Base-by-base conservation (phyloP, 92 coral and sea anemone genomes). In the Bergia sp. region DNA sequence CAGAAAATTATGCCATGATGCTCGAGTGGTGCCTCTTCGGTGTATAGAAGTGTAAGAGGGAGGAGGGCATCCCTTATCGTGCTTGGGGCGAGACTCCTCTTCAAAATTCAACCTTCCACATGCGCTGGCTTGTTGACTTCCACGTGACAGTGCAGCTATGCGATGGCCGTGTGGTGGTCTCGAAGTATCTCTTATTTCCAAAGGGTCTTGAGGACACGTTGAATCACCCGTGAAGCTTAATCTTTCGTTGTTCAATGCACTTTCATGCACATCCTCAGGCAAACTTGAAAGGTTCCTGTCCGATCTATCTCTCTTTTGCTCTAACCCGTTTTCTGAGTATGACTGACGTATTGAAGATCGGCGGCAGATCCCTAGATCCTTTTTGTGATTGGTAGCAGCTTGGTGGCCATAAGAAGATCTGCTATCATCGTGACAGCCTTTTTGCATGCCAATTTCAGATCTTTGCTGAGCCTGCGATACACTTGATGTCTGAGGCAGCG, bases 401-500 rank as follows among this genome's bases (percentile, higher is more conserved):
- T 9, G 36, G 7, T 10, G 41, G 7, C 16, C 7, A 29, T 16
- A 29, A 8, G 36, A 47, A n/a, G 36, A 23, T 12, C 47, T 73
- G 1, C 39, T 49, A 0, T 3, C 38, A 15, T 36, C 43, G 4
- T 44, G 21, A 12, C 41, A 29, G 16, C n/a, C 42, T 3, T 67
- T 82, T 72, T 36, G 61, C 2, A 12, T 23, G 6, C 23, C 36
- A 29, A 36, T 13, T 76, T 76, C 80, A 76, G 47, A 44, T 76
- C 53, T 16, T 15, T n/a, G 78, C 23, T 84, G 69, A 23, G 78
- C 42, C 42, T 71, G 78, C 47, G 41, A 37, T 84, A 2, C 39
- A 7, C 21, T 72, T 69, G 87, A 36, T 9, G 87, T 71, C 23
- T 7, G 65, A 16, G 87, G 87, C 57, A 84, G 66, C 38, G 87